phyloP scores from a whole-genome alignment of 2,797 vertebrate species.

The Simalia tracyae region DNA sequence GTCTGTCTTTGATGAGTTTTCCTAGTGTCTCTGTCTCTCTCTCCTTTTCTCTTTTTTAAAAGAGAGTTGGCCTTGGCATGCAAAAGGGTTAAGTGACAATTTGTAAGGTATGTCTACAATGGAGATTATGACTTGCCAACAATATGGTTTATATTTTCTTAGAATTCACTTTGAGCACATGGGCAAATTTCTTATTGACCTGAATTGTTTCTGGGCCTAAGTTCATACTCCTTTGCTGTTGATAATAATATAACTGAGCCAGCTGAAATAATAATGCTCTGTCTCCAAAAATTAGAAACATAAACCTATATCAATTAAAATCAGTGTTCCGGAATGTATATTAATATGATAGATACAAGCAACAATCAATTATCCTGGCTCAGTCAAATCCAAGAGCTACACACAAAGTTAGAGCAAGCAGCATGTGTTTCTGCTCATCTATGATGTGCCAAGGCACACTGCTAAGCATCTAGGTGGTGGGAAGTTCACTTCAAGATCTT shows the following conservation, averaged over 20 bases:
- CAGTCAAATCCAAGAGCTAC: neutral
- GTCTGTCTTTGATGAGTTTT: conserved; percentile 56
- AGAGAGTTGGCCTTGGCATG: neutral
- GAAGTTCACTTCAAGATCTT: neutral
- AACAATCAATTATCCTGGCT: neutral
- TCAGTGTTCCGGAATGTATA: neutral
- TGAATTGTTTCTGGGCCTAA: neutral
- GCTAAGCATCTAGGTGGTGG: neutral
- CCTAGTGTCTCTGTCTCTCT: neutral
- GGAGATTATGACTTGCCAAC: neutral
- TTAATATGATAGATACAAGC: neutral
- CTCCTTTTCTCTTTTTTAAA: neutral
- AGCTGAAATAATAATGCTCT: neutral
- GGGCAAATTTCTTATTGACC: conserved; percentile 4
- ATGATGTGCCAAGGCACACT: neutral
- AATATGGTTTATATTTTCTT: neutral
- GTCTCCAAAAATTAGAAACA: neutral
- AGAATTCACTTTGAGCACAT: neutral
- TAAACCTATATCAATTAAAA: neutral
- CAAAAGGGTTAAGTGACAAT: neutral
- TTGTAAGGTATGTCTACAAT: neutral
- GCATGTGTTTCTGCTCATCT: rapidly evolving
- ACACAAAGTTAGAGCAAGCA: neutral
- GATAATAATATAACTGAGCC: neutral
- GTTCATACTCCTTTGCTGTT: neutral